These are phyloP conservation scores for Machaerirhynchus nigripectus DNA, from an alignment of 2,113 vertebrate species.

Conservation along the genomic window DNA sequence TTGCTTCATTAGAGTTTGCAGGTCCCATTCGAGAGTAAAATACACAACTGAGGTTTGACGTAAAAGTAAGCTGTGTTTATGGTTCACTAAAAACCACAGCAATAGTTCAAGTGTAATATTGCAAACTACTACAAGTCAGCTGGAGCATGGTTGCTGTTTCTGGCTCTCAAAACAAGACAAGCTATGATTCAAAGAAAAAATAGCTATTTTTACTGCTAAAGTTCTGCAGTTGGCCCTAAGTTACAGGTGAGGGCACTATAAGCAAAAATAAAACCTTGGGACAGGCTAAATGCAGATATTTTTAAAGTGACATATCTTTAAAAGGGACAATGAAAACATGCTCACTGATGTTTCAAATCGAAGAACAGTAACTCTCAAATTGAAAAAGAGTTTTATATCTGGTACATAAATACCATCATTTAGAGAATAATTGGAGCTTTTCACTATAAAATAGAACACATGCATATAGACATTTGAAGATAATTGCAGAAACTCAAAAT, in stretches of 20 bases:
- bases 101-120: not conserved
- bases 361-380: not conserved
- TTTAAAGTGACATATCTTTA: not conserved
- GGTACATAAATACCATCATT: not conserved
- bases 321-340: not conserved
- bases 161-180: not conserved
- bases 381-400: not conserved
- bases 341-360: not conserved
- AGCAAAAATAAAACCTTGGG: slow-evolving; percentile 35
- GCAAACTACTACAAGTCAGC: not conserved
- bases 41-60: not conserved
- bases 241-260: slow-evolving; percentile 65
- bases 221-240: slow-evolving; percentile 35
- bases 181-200: not conserved
- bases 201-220: not conserved
- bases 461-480: not conserved
- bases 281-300: not conserved
- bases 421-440: not conserved
- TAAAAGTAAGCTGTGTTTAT: not conserved
- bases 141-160: not conserved
- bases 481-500: not conserved
- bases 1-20: not conserved
- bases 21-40: not conserved
- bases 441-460: not conserved
- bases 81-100: not conserved